Base-by-base conservation (phyloP, 2,888 invertebrate species). In the Baccha elongata region DNA sequence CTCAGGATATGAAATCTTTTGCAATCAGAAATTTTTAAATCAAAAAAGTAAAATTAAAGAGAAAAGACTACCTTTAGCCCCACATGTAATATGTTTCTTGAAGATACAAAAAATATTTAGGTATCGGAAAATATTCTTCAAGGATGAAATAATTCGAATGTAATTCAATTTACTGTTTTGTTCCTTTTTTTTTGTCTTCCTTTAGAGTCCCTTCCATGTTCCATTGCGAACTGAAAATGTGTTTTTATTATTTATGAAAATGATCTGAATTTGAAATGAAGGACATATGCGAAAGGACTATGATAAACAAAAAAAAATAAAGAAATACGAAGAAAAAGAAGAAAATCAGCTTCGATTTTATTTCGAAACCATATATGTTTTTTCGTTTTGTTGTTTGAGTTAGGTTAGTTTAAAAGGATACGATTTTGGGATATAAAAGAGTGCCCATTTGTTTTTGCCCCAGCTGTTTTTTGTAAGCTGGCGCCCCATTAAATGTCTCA, bases 241-340 rank as follows among this genome's bases (percentile, higher is more conserved):
- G 75, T 71, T 81, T 81, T 75, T 75, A 75, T 81, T 81, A 81
- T 81, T 81, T 75, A 81, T 81, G 80, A 81, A 81, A 81, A 75
- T 60, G 71, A 65, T 58, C 69, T 71, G 80, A 81, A 81, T 81
- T 65, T 81, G 65, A 81, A 75, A 81, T 81, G 65, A 81, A 81
- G 80, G 71, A 75, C 80, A 81, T 81, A 81, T 81, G 80, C 65
- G 60, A 48, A 46, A 42, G 58, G 55, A 52, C 65, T 55, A 64
- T 74, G 15, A 50, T 26, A 29, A 40, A 50, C 40, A 64, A 15
- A 35, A 48, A 48, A 65, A 55, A 37, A 50, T 29, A 19, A 40
- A 29, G n/a, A n/a, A 40, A 72, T 42, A n/a, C n/a, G n/a, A n/a
- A 32, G 42, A 26, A 53, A 65, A 44, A 52, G 21, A 73, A 35